Conservation (phyloP, 2,888 invertebrate genomes). For the Amphipoea oculea region DNA sequence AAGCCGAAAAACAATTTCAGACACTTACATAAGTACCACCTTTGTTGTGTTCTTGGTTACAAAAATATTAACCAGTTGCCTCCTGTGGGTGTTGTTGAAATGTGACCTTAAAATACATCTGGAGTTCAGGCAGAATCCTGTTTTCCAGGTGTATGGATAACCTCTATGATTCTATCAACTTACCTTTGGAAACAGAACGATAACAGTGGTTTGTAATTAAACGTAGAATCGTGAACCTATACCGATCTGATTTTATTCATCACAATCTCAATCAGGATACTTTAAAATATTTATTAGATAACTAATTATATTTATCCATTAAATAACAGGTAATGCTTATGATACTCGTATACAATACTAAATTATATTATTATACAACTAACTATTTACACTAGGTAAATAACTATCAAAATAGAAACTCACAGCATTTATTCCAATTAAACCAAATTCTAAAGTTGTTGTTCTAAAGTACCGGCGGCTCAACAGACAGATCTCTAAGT, state of each 20-base stretch:
- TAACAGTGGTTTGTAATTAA: neutral
- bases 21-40: conserved; percentile 46
- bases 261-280: neutral
- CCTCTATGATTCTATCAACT: neutral
- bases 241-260: neutral
- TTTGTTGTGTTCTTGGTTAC: conserved; percentile 20
- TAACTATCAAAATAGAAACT: too few species aligned
- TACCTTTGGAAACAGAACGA: neutral
- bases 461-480: too few species aligned
- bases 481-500: too few species aligned
- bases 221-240: neutral
- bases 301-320: neutral
- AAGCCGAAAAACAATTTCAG: conserved; percentile 48
- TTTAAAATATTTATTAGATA: neutral
- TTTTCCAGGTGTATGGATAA: neutral
- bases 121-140: neutral
- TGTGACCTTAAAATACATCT: conserved; percentile 7
- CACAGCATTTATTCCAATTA: too few species aligned
- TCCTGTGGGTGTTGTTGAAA: conserved; percentile 40
- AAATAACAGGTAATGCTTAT: neutral
- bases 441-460: too few species aligned
- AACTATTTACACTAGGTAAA: neutral
- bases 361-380: neutral
- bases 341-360: neutral
- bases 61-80: conserved; percentile 34